Evolutionary conservation across 1,140 invertebrate species (phyloP).

Genomic region (Leptonema lineaticorne): DNA sequence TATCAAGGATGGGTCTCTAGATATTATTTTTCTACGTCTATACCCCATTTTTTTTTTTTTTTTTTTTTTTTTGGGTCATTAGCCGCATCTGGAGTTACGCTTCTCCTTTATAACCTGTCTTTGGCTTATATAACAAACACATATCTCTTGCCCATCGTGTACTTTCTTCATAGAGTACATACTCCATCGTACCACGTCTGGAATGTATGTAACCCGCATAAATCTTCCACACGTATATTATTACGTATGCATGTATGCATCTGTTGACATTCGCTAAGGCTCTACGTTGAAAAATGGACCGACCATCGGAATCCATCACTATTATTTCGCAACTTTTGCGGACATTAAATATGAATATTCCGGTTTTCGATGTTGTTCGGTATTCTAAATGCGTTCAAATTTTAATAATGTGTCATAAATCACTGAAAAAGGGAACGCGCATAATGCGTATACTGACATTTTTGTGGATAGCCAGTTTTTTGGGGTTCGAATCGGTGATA

Average conservation of each 20-base stretch:
- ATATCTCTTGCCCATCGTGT: neutral
- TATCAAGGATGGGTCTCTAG: no score
- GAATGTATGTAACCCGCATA: conserved; percentile 2
- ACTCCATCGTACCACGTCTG: no score
- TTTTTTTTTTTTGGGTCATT: conserved; percentile 30
- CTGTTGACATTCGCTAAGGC: neutral
- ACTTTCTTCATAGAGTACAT: no score
- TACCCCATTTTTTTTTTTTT: no score
- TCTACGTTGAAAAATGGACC: neutral
- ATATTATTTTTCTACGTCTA: no score
- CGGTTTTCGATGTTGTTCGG: no score
- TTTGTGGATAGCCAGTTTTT: no score
- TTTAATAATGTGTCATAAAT: neutral
- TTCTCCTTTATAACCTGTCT: conserved; percentile 9
- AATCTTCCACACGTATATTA: neutral
- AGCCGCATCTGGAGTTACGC: conserved; percentile 27
- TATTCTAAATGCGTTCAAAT: neutral
- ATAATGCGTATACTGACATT: no score
- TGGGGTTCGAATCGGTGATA: no score
- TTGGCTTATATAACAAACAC: neutral
- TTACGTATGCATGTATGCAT: neutral
- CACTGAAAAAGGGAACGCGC: no score
- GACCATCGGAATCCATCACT: neutral
- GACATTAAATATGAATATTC: neutral
- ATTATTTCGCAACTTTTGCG: neutral